Percentiles rank a stretch among this genome's conserved stretches.
phyloP scores from a whole-genome alignment of 2,113 vertebrate species.

The Hippopotamus amphibius region DNA sequence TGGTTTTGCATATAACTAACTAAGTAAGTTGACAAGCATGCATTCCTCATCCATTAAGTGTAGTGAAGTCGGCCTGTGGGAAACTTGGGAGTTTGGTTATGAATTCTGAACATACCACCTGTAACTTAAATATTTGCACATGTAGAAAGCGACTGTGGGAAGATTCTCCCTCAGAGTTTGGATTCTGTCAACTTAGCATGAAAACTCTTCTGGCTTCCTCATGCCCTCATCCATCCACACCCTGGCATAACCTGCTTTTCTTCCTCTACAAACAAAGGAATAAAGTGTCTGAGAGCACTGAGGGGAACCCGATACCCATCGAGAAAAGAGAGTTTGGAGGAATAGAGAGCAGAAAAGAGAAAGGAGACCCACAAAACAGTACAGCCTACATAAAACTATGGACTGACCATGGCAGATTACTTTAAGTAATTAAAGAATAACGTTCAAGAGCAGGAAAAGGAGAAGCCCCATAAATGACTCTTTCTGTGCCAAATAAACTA shows the following conservation, averaged over 20 bases:
- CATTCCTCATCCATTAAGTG: neutral
- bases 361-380: neutral
- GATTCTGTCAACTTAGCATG: neutral
- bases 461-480: neutral
- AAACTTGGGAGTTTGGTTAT: slow-evolving; percentile 11
- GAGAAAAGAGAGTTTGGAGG: neutral
- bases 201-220: neutral
- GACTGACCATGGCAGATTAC: neutral
- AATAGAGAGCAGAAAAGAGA: neutral
- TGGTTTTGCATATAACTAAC: neutral
- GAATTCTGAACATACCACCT: slow-evolving; percentile 54
- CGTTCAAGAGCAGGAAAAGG: neutral
- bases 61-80: neutral
- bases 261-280: slow-evolving; percentile 36
- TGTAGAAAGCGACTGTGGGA: slow-evolving; percentile 11
- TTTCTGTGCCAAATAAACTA: neutral
- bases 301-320: neutral
- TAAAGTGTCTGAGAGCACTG: neutral
- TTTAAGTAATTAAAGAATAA: neutral
- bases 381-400: neutral
- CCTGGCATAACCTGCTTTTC: slow-evolving; percentile 25
- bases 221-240: neutral
- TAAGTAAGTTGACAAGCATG: neutral
- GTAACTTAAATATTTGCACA: slow-evolving; percentile 70
- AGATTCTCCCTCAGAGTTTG: slow-evolving; percentile 22